Evolutionary conservation across 2,797 vertebrate species (phyloP), one percentile per base, ranked within the genome.

Genomic region (Bufotes viridis): DNA sequence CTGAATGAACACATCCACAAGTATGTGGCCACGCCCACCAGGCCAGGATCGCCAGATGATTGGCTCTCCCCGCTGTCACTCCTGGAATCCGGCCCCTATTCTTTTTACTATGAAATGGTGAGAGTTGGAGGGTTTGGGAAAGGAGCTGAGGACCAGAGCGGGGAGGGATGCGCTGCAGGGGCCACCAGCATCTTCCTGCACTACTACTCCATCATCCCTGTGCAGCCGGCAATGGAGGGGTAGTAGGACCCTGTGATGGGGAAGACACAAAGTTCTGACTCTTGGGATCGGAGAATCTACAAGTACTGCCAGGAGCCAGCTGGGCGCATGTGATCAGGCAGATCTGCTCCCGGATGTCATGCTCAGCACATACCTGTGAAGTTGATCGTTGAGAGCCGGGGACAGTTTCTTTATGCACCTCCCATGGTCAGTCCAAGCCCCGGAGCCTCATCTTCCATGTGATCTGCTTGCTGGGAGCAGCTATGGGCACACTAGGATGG

Each of bases 1-100:
- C 74, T 87, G 88, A 89, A 89, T 89, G 84, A 86, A 89, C 80
- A 78, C 72, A 82, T 89, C 88, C 84, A 67, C 49, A 86, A 86
- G 69, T 86, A 63, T 67, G 72, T 9, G 9, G 2, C 4, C 34
- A 9, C 74, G 26, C 88, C 84, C 81, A 18, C 17, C 22, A 3
- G 0, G 5, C n/a, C 61, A 12, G 26, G 18, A 0, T 1, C 63
- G 10, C 17, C 11, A 3, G n/a, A 12, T 61, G 22, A 87, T 89
- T 89, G 67, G 88, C 61, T 58, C 7, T 9, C 7, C 0, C 42
- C 3, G 0, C 81, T 63, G 85, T 34, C 79, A 49, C 14, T 84
- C 72, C 24, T 11, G 17, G 51, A 24, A 24, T 24, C 84, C 78
- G 42, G n/a, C 84, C 88, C 15, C 17, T 67, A n/a, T 86, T 61